Percentiles rank a stretch among this genome's conserved stretches.
Conservation (phyloP, 2,888 invertebrate species). For the Xestobium rufovillosum region DNA sequence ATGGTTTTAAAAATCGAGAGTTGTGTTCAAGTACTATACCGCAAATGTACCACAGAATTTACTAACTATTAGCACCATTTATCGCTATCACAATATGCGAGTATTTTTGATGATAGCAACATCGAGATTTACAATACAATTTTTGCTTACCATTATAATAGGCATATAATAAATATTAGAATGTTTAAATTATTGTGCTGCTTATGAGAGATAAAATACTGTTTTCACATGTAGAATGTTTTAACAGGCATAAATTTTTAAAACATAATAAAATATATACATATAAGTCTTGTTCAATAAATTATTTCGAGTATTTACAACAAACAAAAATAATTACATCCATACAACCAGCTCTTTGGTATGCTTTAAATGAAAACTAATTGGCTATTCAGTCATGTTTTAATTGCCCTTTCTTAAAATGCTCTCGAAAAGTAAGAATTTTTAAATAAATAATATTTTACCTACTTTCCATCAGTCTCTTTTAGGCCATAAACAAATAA, state of each 20-base stretch:
- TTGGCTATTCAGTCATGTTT: too few species aligned
- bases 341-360: not conserved
- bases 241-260: slow-evolving; percentile 1
- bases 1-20: slow-evolving; percentile 21
- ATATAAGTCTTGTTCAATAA: not conserved
- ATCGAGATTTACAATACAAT: slow-evolving; percentile 26
- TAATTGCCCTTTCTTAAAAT: too few species aligned
- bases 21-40: too few species aligned
- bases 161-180: not conserved
- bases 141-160: slow-evolving; percentile 10
- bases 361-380: too few species aligned
- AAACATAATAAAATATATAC: slow-evolving; percentile 1
- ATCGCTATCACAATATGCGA: slow-evolving; percentile 41
- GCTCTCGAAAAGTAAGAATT: too few species aligned
- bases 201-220: not conserved
- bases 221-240: not conserved
- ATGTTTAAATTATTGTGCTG: not conserved
- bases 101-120: slow-evolving; percentile 32
- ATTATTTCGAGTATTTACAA: slow-evolving; percentile 1
- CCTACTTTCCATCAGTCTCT: too few species aligned
- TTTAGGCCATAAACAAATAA: too few species aligned
- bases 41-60: slow-evolving; percentile 21
- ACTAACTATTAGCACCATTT: slow-evolving; percentile 26
- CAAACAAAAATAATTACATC: not conserved
- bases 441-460: too few species aligned